Conservation (phyloP, 2,888 invertebrate species). For the Helicoverpa assulta region DNA sequence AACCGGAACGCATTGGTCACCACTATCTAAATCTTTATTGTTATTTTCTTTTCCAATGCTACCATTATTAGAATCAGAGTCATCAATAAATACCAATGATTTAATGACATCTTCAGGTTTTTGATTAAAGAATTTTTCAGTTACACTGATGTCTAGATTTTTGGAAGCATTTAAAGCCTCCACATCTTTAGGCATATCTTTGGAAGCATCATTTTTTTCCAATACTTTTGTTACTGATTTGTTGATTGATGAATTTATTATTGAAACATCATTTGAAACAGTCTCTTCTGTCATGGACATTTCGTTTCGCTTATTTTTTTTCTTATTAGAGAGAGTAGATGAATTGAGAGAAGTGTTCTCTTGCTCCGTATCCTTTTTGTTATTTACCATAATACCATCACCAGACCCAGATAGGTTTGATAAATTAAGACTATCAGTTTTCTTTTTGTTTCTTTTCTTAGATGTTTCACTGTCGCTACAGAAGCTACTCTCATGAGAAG, state of each 20-base stretch:
- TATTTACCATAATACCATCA: conserved; percentile 45
- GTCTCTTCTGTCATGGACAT: conserved; percentile 26
- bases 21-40: conserved; percentile 64
- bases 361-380: conserved; percentile 19
- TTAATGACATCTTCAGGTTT: conserved; percentile 67
- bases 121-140: conserved; percentile 71
- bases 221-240: conserved; percentile 23
- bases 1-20: conserved; percentile 84
- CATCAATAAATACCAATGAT: conserved; percentile 76
- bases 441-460: conserved; percentile 67
- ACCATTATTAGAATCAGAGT: conserved; percentile 77
- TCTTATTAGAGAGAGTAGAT: conserved; percentile 46
- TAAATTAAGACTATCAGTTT: conserved; percentile 45
- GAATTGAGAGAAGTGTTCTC: conserved; percentile 29
- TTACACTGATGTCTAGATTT: conserved; percentile 44
- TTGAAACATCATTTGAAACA: conserved; percentile 27
- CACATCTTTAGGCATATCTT: conserved; percentile 18
- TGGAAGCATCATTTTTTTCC: background rate
- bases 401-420: conserved; percentile 48
- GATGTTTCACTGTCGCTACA: conserved; percentile 76
- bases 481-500: conserved; percentile 64
- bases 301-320: conserved; percentile 46
- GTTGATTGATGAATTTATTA: conserved; percentile 18
- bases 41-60: conserved; percentile 58
- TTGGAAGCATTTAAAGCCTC: conserved; percentile 19